A percentile compares a stretch with the other conserved stretches of the same genome.
phyloP scores from a whole-genome alignment of 2,888 invertebrate genomes.

The Lochmaea crataegi region DNA sequence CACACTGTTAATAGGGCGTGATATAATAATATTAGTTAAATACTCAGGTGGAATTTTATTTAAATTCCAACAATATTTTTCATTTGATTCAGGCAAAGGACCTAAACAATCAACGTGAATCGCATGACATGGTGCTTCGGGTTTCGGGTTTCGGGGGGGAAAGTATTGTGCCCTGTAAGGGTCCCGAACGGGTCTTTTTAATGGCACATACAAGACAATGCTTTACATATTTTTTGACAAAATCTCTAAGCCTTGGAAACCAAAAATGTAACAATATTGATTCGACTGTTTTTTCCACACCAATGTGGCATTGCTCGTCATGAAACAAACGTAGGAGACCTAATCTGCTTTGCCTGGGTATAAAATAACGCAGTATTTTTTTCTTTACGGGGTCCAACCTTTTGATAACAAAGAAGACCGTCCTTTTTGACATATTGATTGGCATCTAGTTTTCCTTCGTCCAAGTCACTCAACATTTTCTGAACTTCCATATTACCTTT shows the following conservation, averaged over 20 bases:
- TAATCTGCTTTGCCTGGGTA: conserved; percentile 39
- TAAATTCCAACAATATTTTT: too few relatives aligned
- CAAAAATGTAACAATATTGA: conserved; percentile 48
- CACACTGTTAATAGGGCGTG: too few relatives aligned
- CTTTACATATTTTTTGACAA: conserved; percentile 47
- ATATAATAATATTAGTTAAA: too few relatives aligned
- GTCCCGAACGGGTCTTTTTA: conserved; percentile 39
- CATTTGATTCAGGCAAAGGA: conserved; percentile 35
- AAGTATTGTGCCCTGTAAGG: not conserved
- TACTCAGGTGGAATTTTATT: too few relatives aligned
- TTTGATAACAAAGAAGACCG: not conserved
- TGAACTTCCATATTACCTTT: conserved; percentile 34
- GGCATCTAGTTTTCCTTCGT: conserved; percentile 45
- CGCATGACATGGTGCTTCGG: conserved; percentile 23
- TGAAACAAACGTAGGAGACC: conserved; percentile 49
- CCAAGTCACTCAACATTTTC: conserved; percentile 28
- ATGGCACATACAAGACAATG: conserved; percentile 49
- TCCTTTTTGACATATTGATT: conserved; percentile 46
- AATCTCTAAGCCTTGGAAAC: conserved; percentile 49
- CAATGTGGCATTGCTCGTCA: conserved; percentile 51
- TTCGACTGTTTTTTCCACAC: conserved; percentile 47
- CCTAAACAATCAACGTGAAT: conserved; percentile 46
- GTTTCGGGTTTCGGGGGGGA: not conserved
- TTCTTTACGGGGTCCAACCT: conserved; percentile 21
- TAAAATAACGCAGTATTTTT: conserved; percentile 31